Evolutionary conservation across 1,140 invertebrate genomes (phyloP).

Genomic region (Drosophila bifasciata): DNA sequence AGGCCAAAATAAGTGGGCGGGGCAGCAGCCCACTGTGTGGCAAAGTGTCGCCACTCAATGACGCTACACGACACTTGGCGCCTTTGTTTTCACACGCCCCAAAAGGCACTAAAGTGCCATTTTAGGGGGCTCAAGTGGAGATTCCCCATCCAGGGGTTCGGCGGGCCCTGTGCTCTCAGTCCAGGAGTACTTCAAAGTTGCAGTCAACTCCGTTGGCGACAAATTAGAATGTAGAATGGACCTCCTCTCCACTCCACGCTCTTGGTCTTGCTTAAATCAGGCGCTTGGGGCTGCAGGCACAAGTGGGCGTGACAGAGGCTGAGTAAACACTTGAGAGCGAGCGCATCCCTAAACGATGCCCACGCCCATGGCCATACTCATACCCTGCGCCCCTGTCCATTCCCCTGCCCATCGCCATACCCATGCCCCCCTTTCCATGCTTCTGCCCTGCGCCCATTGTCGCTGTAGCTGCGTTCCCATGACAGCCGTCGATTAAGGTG

Average conservation of each 20-base stretch:
- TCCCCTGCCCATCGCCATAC: constrained; percentile 9
- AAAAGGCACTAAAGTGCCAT: constrained; percentile 83
- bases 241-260: neutral
- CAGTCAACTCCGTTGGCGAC: constrained; percentile 62
- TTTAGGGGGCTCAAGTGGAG: constrained; percentile 80
- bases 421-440: too few species aligned
- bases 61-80: constrained; percentile 75
- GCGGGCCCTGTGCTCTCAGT: constrained; percentile 12
- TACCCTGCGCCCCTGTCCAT: constrained; percentile 42
- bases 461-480: constrained; percentile 55
- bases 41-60: constrained; percentile 66
- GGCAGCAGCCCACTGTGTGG: constrained; percentile 7
- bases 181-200: constrained; percentile 65
- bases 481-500: constrained; percentile 70
- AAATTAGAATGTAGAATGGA: constrained; percentile 71
- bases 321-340: constrained; percentile 66
- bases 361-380: constrained; percentile 56
- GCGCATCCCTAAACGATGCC: constrained; percentile 74
- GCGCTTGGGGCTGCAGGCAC: constrained; percentile 27
- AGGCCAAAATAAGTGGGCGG: constrained; percentile 14
- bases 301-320: constrained; percentile 51
- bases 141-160: constrained; percentile 29
- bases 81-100: constrained; percentile 81
- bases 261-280: too few species aligned
- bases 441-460: constrained; percentile 11